Evolutionary conservation across 2,797 vertebrate genomes (phyloP).

Genomic region (Iguana delicatissima): DNA sequence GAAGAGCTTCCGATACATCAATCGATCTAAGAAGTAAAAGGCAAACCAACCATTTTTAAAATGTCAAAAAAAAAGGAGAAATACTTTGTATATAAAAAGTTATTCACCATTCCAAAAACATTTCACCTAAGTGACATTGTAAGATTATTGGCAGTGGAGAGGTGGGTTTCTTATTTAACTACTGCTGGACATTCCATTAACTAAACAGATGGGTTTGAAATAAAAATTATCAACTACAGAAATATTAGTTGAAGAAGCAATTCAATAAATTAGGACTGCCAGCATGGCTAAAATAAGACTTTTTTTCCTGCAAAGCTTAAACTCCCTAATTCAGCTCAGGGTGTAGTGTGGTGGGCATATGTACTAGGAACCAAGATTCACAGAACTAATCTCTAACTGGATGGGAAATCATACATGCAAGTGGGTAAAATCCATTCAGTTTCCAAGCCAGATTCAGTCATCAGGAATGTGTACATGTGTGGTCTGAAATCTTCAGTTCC

Average conservation of each 20-base stretch:
- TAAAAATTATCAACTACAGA: background rate
- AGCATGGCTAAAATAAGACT: background rate
- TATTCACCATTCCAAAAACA: background rate
- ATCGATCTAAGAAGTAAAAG: constrained; percentile 79
- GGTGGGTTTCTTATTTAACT: background rate
- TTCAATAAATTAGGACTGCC: background rate
- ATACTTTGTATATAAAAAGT: background rate
- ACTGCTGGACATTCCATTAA: background rate
- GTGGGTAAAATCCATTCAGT: background rate
- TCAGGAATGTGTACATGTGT: background rate
- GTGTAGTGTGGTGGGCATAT: background rate
- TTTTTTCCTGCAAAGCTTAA: background rate
- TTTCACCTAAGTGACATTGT: no score
- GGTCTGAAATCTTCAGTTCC: background rate
- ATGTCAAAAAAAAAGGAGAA: background rate
- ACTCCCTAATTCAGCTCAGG: background rate
- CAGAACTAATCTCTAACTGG: background rate
- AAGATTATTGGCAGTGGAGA: background rate
- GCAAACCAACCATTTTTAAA: background rate
- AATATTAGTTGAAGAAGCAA: background rate
- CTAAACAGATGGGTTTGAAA: background rate
- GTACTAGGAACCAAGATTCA: background rate
- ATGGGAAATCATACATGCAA: background rate
- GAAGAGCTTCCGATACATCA: constrained; percentile 83
- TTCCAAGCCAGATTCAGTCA: background rate